Evolutionary conservation across 2,113 vertebrate species (phyloP).

Genomic region (Macquaria australasica): DNA sequence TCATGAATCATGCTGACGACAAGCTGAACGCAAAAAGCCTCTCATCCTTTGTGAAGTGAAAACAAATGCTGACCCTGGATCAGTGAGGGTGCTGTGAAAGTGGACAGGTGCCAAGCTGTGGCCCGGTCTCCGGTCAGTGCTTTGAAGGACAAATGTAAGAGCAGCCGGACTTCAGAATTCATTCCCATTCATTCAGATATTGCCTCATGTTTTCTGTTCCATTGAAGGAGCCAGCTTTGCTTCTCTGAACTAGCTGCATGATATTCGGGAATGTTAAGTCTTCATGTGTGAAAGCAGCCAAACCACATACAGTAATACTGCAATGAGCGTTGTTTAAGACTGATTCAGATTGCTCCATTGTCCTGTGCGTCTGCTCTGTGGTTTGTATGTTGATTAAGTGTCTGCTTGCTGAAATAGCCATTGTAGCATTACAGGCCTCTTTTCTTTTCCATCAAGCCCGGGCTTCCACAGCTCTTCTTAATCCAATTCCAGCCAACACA

Average conservation of each 20-base stretch:
- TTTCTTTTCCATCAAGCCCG: constrained; percentile 67
- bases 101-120: constrained; percentile 50
- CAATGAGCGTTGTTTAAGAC: constrained; percentile 45
- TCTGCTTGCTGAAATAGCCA: constrained; percentile 61
- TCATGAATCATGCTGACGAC: constrained; percentile 33
- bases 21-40: constrained; percentile 39
- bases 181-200: constrained; percentile 1
- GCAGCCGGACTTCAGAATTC: neutral
- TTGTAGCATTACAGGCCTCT: constrained; percentile 59
- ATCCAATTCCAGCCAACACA: constrained; percentile 70
- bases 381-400: constrained; percentile 71
- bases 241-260: constrained; percentile 26
- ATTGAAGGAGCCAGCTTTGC: neutral
- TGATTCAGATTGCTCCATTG: constrained; percentile 47
- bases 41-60: constrained; percentile 50
- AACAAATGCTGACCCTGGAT: constrained; percentile 57
- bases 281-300: constrained; percentile 47
- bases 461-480: constrained; percentile 51
- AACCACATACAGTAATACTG: constrained; percentile 42
- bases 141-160: constrained; percentile 6
- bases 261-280: constrained; percentile 26
- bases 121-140: constrained; percentile 27
- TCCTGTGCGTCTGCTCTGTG: constrained; percentile 49
- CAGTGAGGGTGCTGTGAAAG: constrained; percentile 40
- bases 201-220: neutral